Base-by-base conservation (phyloP, 2,797 vertebrate genomes). In the Chloroceryle inda region DNA sequence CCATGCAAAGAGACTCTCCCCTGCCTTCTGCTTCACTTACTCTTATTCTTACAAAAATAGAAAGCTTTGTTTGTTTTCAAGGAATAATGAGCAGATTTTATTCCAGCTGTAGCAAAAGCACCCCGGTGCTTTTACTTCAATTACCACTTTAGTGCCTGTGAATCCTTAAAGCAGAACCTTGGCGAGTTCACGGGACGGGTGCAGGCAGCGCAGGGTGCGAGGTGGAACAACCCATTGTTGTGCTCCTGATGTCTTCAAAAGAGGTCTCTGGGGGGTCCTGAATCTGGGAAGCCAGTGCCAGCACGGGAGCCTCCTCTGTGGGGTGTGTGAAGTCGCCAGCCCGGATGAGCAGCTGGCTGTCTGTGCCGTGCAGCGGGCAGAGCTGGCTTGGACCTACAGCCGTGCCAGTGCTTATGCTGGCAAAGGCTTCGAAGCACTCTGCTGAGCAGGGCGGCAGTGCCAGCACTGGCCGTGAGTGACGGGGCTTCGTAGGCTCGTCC, bases 31-130 rank as follows among this genome's bases (percentile, higher is more conserved):
- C 91, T 74, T 85, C 81, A 19, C 91, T 85, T 76, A 24, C 92
- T 91, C 85, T 17, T 87, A 27, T 93, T 93, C 86, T 91, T 91
- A 89, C 26, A 71, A 49, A 92, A 94, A 93, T 2, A 94, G 27
- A 85, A 38, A 29, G 27, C 62, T 76, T 68, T 53, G 62, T 33
- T 4, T 75, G 73, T 72, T 84, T 63, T 33, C 29, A 4, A 38
- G 52, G 58, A 55, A 7, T 7, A 53, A 11, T 1, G 27, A 35
- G 55, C 17, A 38, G 55, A 47, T 78, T 96, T 88, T 42, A 49
- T 73, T 67, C 33, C 66, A 79, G 38, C 17, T 35, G 20, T 38
- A 81, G 45, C 29, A 40, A 53, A 67, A 63, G 35, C 59, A 72
- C 59, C 35, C 61, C 58, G 47, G 33, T 72, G 40, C 29, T 75